Evolutionary conservation across 2,113 vertebrate species (phyloP), one percentile per base, ranked within the genome.

Genomic region (Rissa tridactyla): DNA sequence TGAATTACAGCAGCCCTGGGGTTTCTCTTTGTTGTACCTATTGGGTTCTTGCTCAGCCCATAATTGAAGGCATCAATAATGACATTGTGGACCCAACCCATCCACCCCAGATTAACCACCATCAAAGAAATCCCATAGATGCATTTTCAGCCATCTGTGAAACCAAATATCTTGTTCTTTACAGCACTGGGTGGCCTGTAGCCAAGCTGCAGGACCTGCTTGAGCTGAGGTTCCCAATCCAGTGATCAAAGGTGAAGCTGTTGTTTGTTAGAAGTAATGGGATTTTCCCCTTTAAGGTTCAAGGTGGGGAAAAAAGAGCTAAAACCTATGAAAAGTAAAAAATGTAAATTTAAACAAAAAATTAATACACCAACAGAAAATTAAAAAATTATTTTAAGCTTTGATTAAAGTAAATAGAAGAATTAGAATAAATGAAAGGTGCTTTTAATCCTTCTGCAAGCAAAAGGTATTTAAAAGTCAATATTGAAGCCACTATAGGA

Each of bases 381-480:
- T 97, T 92, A 91, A 95, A 97, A 94, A 91, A 51, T 11, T 72
- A 92, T 95, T 96, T 83, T 49, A 49, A 42, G 17, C 21, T 90
- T 62, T 68, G 47, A 95, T 96, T 71, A 91, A 94, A 92, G 29
- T 79, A 93, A 94, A 94, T 34, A 95, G 62, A 93, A 70, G 84
- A 87, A 95, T 77, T 91, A 84, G 46, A 85, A 76, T 69, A 95
- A 85, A 85, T 79, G 70, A 77, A 87, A 89, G 38, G 30, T 61
- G 49, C 42, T 64, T 86, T 76, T 94, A 84, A 92, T 92, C 88
- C 68, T 90, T 80, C n/a, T 69, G 29, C 19, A 36, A 91, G 61
- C n/a, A 92, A 70, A 85, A 85, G 68, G n/a, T 92, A 72, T 95
- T 92, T 40, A 34, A 95, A 94, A 96, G 92, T 96, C 90, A 97